Evolutionary conservation across 1,140 invertebrate species (phyloP).

Genomic region (Trachymyrmex cornetzi): DNA sequence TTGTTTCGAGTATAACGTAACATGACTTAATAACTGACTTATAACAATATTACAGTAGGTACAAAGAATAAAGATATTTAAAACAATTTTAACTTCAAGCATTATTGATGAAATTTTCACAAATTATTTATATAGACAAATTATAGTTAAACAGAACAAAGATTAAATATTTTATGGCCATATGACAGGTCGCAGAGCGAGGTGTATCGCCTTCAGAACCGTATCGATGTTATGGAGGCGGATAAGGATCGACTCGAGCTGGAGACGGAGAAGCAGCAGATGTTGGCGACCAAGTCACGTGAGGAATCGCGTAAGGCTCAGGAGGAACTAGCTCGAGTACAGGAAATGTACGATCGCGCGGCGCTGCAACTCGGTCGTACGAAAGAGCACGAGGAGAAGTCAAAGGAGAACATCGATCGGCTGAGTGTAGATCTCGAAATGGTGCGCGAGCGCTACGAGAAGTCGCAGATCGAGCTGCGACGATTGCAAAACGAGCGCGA

Average conservation of each 20-base stretch:
- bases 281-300: constrained; percentile 92
- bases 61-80: constrained; percentile 26
- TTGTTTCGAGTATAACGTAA: neutral
- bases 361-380: constrained; percentile 93
- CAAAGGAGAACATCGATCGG: constrained; percentile 95
- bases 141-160: neutral
- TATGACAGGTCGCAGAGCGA: constrained; percentile 93
- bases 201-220: constrained; percentile 94
- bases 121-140: constrained; percentile 14
- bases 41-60: neutral
- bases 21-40: neutral
- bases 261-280: constrained; percentile 94
- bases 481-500: constrained; percentile 94
- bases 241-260: constrained; percentile 95
- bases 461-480: constrained; percentile 94
- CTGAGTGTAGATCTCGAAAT: constrained; percentile 93
- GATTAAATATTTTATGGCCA: constrained; percentile 58
- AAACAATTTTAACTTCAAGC: constrained; percentile 15
- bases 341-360: constrained; percentile 95
- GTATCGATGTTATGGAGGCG: constrained; percentile 94
- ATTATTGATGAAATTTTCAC: neutral
- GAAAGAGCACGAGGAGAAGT: constrained; percentile 96
- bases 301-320: constrained; percentile 95
- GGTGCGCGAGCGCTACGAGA: constrained; percentile 96
- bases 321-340: constrained; percentile 93